Evolutionary conservation across 2,113 vertebrate species (phyloP).

Genomic region (Erythrolamprus reginae): DNA sequence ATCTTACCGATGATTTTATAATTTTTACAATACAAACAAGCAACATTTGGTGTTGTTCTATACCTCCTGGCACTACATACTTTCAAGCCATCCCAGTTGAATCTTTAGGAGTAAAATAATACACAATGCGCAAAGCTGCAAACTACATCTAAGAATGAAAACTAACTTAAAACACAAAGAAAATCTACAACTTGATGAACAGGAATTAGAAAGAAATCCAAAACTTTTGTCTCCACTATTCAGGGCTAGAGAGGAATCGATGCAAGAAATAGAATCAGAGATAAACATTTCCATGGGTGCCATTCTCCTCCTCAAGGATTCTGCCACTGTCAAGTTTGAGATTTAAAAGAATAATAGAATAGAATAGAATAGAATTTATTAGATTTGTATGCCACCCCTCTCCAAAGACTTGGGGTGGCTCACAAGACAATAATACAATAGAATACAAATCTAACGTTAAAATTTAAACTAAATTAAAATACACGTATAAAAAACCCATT

Average conservation of each 20-base stretch:
- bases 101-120: background rate
- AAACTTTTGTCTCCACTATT: background rate
- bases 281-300: background rate
- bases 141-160: background rate
- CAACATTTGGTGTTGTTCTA: background rate
- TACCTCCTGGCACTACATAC: background rate
- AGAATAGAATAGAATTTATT: too few species aligned
- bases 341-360: background rate
- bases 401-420: too few species aligned
- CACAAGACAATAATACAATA: too few species aligned
- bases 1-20: background rate
- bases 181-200: background rate
- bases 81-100: background rate
- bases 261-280: background rate
- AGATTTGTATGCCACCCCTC: too few species aligned
- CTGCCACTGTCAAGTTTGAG: background rate
- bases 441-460: too few species aligned
- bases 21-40: background rate
- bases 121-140: background rate
- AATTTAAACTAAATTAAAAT: too few species aligned
- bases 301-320: background rate
- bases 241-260: background rate
- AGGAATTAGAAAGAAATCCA: background rate
- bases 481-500: too few species aligned
- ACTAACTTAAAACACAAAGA: background rate